Base-by-base conservation (phyloP, 1,140 invertebrate genomes). In the Chelonus insularis region DNA sequence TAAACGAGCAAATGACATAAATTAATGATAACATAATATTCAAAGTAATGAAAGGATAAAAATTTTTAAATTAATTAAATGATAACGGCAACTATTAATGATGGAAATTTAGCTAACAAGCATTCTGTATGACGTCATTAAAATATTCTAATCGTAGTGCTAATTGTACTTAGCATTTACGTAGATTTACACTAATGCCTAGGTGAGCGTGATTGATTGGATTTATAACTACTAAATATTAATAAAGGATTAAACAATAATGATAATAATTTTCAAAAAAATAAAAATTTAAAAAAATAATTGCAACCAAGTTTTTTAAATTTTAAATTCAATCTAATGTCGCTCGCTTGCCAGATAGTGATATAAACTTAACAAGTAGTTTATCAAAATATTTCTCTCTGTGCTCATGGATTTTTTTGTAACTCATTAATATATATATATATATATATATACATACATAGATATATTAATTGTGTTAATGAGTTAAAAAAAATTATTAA, bases 11-110 rank as follows among this genome's bases (percentile, higher is more conserved):
- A 59, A 76, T n/a, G 63, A 72, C 62, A 57, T 62, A 71, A 72
- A 66, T 64, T 65, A 69, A 71, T 56, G 37, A 58, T 55, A 71
- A 65, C n/a, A n/a, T n/a, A n/a, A n/a, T n/a, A n/a, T 66, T 65
- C 70, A 68, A n/a, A 14, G 50, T 61, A 36, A 57, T 37, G 8
- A 60, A 57, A 62, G 69, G 41, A 67, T 64, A 68, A 67, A 58
- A 29, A 66, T 64, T 65, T 67, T 37, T 60, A 64, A 60, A 69
- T n/a, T n/a, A n/a, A 65, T 63, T 52, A 58, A 69, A 69, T 60
- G 60, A 69, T 43, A 52, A 50, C 52, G 41, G 60, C 52, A 64
- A 67, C 16, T 18, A 25, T 14, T 20, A 48, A 50, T 39, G 63
- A 65, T 51, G 14, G 62, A 62, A 41, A 56, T 18, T 48, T 34